Percentiles rank a stretch among this genome's conserved stretches.
These are phyloP conservation scores for Ecliptopera silaceata DNA, from an alignment of 2,888 invertebrate species.

Conservation along the genomic window DNA sequence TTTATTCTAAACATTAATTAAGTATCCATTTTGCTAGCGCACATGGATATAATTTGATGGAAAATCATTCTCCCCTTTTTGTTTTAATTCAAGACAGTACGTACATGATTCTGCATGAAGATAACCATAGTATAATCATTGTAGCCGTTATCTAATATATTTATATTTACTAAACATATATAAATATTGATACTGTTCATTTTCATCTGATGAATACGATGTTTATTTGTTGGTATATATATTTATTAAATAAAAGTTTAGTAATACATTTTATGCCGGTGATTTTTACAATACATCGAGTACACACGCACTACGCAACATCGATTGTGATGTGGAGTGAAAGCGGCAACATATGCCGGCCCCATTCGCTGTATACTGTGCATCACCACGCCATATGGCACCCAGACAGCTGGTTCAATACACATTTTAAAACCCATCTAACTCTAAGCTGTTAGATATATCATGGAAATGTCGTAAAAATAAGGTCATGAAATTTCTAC, in stretches of 20 bases:
- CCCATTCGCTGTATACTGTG: constrained; percentile 77
- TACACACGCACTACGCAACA: constrained; percentile 50
- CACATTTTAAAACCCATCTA: constrained; percentile 35
- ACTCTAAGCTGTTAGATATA: constrained; percentile 24
- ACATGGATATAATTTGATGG: constrained; percentile 19
- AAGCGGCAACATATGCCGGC: constrained; percentile 79
- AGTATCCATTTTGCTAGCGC: constrained; percentile 30
- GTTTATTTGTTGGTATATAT: constrained; percentile 9
- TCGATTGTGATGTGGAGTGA: constrained; percentile 76
- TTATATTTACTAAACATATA: constrained; percentile 2
- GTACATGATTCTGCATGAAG: not conserved
- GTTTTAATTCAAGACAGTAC: constrained; percentile 2
- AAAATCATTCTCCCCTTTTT: constrained; percentile 22
- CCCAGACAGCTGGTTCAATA: constrained; percentile 70
- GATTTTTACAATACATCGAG: constrained; percentile 9
- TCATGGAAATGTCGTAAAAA: constrained; percentile 28
- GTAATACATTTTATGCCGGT: constrained; percentile 8
- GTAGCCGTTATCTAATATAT: not conserved
- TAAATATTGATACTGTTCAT: constrained; percentile 22
- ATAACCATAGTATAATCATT: not conserved
- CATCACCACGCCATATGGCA: constrained; percentile 76
- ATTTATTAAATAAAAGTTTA: constrained; percentile 15
- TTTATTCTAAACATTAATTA: constrained; percentile 36
- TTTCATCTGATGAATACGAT: constrained; percentile 8
- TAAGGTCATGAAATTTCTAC: constrained; percentile 28